Evolutionary conservation across 2,888 invertebrate genomes (phyloP).

Genomic region (Neria commutata): DNA sequence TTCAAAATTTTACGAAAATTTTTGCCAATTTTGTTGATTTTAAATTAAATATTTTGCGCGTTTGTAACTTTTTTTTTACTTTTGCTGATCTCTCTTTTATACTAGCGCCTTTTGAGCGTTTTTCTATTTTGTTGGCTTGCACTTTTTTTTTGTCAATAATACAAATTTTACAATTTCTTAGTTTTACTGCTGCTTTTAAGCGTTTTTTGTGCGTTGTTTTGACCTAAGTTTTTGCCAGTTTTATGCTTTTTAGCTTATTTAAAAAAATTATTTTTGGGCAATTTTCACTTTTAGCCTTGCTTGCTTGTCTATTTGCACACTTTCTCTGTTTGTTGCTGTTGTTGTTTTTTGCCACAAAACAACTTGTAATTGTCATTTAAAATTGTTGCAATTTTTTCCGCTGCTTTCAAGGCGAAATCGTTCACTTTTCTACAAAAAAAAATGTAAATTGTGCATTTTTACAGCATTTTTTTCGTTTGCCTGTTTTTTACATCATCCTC

Average conservation of each 20-base stretch:
- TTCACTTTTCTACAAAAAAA: background rate
- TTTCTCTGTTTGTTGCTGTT: slow-evolving; percentile 8
- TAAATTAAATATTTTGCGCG: slow-evolving; percentile 4
- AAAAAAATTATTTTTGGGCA: background rate
- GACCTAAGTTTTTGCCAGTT: slow-evolving; percentile 9
- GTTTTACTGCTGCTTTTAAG: slow-evolving; percentile 23
- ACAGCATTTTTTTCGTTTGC: no score
- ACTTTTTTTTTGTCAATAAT: slow-evolving; percentile 33
- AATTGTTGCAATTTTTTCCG: slow-evolving; percentile 22
- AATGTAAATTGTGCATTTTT: no score
- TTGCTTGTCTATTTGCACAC: background rate
- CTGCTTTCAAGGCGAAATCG: slow-evolving; percentile 19
- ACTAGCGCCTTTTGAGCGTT: slow-evolving; percentile 30
- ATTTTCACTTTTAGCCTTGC: background rate
- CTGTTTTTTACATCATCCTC: no score
- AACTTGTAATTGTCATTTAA: slow-evolving; percentile 4
- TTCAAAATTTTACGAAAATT: no score
- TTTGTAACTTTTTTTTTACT: slow-evolving; percentile 29
- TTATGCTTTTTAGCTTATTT: background rate
- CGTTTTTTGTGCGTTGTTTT: slow-evolving; percentile 30
- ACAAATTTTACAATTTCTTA: slow-evolving; percentile 33
- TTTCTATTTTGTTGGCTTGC: slow-evolving; percentile 32
- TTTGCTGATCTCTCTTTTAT: slow-evolving; percentile 28
- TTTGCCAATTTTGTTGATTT: background rate
- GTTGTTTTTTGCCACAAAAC: slow-evolving; percentile 13